Base-by-base conservation (phyloP, 2,113 vertebrate genomes). In the Bungarus multicinctus region DNA sequence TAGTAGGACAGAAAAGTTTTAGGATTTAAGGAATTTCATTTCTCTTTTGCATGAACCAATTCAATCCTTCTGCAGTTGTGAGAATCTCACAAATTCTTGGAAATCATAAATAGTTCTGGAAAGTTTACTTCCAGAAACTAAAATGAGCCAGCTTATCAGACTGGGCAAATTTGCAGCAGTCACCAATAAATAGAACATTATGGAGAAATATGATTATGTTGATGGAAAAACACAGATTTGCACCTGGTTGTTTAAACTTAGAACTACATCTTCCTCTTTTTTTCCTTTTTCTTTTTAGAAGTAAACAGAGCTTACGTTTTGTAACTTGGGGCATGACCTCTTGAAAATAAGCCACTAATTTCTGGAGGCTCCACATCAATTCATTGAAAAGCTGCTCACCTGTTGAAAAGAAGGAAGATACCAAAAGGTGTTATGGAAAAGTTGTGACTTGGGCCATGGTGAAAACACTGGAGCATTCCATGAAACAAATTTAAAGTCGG, bases 381-480 rank as follows among this genome's bases (percentile, higher is more conserved):
- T 94, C 88, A 16, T 94, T 94, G 89, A 88, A 92, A 50, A 94
- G 88, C 14, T 92, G 93, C 23, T 30, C 89, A 52, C 53, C 93
- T 94, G 43, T 11, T 53, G 54, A 27, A 74, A 54, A 60, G 14
- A 89, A 34, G 55, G 5, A 45, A 30, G 3, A 43, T 34, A 47
- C 27, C 18, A 74, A n/a, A 25, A 30, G 16, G 39, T 47, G 53
- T 10, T 2, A 39, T 12, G 53, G 85, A 47, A 43, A 45, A 23
- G 16, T 47, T 45, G 8, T 43, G 9, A 52, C 27, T 18, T 52
- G 27, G 25, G 20, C 18, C 9, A 47, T 52, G 8, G 27, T 90
- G 1, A 23, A 43, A 34, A 5, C 30, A n/a, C 50, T 52, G 86
- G 86, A 88, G 30, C 20, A 9, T 9, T 12, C 85, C 47, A 50